Conservation (phyloP, 1,140 invertebrate species). For the Drosophila mojavensis region DNA sequence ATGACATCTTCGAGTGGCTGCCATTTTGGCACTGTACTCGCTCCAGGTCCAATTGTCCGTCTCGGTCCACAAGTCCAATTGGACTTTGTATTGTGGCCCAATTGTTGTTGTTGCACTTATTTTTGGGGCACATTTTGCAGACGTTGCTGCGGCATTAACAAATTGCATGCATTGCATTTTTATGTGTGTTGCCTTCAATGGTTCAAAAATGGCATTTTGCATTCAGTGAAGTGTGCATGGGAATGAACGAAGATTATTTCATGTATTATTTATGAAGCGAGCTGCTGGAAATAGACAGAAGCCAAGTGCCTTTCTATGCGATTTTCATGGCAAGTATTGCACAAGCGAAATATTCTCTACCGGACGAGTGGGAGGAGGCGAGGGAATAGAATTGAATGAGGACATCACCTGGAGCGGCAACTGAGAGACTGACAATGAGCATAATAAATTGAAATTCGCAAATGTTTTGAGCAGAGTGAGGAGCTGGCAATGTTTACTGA, state of each 20-base stretch:
- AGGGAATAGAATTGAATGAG: background rate
- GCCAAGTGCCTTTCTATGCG: background rate
- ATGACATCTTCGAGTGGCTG: constrained; percentile 50
- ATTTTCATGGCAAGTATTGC: background rate
- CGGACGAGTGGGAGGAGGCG: background rate
- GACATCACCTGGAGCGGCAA: background rate
- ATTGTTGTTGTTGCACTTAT: constrained; percentile 17
- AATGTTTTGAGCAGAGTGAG: no score
- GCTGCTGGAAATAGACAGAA: constrained; percentile 1
- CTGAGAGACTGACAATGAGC: background rate
- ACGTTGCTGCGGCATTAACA: constrained; percentile 37
- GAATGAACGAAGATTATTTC: constrained; percentile 19
- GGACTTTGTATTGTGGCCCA: constrained; percentile 29
- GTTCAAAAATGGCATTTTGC: constrained; percentile 31
- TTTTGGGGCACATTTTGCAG: constrained; percentile 40
- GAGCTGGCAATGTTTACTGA: no score
- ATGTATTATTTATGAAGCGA: constrained; percentile 18
- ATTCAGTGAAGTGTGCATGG: constrained; percentile 17
- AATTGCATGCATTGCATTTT: constrained; percentile 43
- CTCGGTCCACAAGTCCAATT: constrained; percentile 6
- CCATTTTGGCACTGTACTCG: constrained; percentile 4
- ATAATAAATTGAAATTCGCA: no score
- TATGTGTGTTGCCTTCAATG: constrained; percentile 35
- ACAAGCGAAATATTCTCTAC: background rate
- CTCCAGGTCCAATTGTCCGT: background rate